Conservation (phyloP, 37 sponge, comb jelly and placozoan species). For the Halisarca cf. caerulea region DNA sequence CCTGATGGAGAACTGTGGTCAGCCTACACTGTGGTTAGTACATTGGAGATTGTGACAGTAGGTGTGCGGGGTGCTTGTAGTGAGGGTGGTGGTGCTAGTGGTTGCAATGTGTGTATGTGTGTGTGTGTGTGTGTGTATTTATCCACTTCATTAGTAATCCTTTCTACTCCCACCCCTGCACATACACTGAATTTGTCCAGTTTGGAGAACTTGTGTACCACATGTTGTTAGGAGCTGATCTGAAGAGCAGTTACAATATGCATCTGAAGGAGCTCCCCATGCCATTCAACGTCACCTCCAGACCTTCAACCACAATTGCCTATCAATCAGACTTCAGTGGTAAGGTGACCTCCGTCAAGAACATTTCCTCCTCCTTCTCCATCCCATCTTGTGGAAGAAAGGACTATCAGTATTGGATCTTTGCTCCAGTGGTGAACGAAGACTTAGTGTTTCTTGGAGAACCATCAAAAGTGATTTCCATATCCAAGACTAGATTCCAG, state of each 20-base stretch:
- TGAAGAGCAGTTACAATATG: constrained; percentile 29
- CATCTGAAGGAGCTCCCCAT: constrained; percentile 51
- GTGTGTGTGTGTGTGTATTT: background rate
- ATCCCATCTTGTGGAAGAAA: constrained; percentile 36
- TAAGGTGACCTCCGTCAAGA: constrained; percentile 20
- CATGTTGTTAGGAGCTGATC: constrained; percentile 61
- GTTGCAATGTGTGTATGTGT: background rate
- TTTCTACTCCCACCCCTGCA: background rate
- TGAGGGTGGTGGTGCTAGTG: background rate
- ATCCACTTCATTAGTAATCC: background rate
- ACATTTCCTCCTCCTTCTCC: background rate
- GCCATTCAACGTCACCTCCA: background rate
- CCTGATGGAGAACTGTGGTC: constrained; percentile 62
- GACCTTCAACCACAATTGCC: constrained; percentile 19
- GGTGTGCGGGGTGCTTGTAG: background rate
- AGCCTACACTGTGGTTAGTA: constrained; percentile 61
- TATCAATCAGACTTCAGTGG: constrained; percentile 21
- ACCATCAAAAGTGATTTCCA: constrained; percentile 50
- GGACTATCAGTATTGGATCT: constrained; percentile 55
- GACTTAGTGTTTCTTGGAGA: constrained; percentile 74
- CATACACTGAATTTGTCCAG: too few relatives aligned
- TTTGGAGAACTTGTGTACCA: constrained; percentile 54
- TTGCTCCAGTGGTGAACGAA: constrained; percentile 41
- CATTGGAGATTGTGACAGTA: too few relatives aligned
- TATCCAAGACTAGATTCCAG: constrained; percentile 56